Conservation (phyloP, 1,140 invertebrate genomes). For the Musca domestica region DNA sequence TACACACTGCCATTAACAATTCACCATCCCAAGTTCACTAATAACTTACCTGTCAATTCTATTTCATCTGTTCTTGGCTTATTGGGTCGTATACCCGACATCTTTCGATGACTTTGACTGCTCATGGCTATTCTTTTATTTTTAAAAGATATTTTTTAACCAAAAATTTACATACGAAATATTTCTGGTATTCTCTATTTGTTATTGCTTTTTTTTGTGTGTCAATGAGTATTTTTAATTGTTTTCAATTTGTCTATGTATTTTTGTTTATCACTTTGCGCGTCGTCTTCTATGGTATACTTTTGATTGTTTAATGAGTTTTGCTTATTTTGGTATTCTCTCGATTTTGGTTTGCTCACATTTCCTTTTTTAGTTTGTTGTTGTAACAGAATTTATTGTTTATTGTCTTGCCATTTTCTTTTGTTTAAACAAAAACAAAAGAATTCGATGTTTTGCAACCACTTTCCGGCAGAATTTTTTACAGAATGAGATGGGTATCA, state of each 20-base stretch:
- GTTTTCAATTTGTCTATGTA: neutral
- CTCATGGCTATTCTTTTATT: constrained; percentile 21
- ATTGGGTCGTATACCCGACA: constrained; percentile 17
- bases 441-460: too few relatives aligned
- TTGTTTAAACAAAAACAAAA: too few relatives aligned
- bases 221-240: neutral
- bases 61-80: constrained; percentile 26
- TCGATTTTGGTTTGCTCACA: too few relatives aligned
- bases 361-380: too few relatives aligned
- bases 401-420: too few relatives aligned
- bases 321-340: too few relatives aligned
- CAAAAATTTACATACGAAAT: neutral
- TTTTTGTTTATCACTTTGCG: constrained; percentile 7
- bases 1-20: too few relatives aligned
- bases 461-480: too few relatives aligned
- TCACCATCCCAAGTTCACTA: neutral
- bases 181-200: neutral
- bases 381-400: too few relatives aligned
- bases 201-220: neutral
- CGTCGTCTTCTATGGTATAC: too few relatives aligned
- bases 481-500: too few relatives aligned
- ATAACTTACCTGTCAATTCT: constrained; percentile 24
- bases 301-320: too few relatives aligned
- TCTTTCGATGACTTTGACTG: constrained; percentile 26
- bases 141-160: constrained; percentile 14